A percentile compares a stretch with the other conserved stretches of the same genome.
phyloP scores from a whole-genome alignment of 2,888 invertebrate genomes.

The Pecten maximus region DNA sequence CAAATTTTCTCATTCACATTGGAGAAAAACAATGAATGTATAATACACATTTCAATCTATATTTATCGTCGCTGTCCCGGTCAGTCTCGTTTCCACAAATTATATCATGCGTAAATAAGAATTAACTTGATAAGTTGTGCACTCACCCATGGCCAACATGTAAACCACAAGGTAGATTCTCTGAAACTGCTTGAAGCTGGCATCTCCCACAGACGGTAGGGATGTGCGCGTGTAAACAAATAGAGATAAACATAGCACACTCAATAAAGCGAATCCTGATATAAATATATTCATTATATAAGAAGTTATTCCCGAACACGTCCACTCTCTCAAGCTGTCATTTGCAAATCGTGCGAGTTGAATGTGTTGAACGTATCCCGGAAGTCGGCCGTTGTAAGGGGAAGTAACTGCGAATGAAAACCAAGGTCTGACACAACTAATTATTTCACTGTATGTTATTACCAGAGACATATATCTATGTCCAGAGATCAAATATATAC shows the following conservation, averaged over 20 bases:
- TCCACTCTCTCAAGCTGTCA: neutral
- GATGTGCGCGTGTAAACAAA: slow-evolving; percentile 81
- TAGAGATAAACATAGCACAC: slow-evolving; percentile 79
- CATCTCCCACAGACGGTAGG: slow-evolving; percentile 77
- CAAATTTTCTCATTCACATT: too few species aligned
- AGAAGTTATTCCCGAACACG: neutral
- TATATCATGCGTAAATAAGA: neutral
- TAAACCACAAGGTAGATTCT: slow-evolving; percentile 83
- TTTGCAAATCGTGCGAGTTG: neutral
- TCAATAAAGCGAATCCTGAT: slow-evolving; percentile 74
- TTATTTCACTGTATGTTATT: too few species aligned
- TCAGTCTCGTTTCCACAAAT: too few species aligned
- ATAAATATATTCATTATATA: slow-evolving; percentile 77
- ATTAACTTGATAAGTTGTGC: neutral
- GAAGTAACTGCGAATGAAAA: neutral
- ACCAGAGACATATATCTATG: too few species aligned
- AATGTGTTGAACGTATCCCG: neutral
- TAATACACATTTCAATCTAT: neutral
- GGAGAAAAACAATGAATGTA: too few species aligned
- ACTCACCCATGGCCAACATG: slow-evolving; percentile 83
- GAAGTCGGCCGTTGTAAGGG: neutral
- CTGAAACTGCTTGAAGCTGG: slow-evolving; percentile 82
- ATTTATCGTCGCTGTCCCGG: neutral
- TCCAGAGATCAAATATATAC: too few species aligned
- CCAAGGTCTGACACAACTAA: too few species aligned